phyloP scores from a whole-genome alignment of 2,797 vertebrate species.

The Pygocentrus nattereri region DNA sequence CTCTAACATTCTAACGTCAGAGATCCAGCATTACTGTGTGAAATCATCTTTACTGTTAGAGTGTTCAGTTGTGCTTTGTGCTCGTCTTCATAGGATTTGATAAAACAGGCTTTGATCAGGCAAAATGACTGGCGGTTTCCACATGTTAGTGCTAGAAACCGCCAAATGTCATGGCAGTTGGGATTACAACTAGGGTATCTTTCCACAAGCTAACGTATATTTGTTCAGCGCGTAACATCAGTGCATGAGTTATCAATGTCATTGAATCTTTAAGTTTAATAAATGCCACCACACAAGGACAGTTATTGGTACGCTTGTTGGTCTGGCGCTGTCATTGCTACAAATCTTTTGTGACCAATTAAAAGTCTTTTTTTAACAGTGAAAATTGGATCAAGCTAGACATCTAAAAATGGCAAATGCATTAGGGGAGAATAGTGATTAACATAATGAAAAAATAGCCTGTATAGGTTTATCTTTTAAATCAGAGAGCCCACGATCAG shows the following conservation, averaged over 20 bases:
- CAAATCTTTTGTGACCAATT: slow-evolving; percentile 76
- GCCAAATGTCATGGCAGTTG: not conserved
- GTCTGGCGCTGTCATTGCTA: slow-evolving; percentile 67
- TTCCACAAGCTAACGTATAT: not conserved
- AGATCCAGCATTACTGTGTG: too few species aligned
- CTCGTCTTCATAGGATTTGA: not conserved
- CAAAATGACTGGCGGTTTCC: not conserved
- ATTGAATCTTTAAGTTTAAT: slow-evolving; percentile 67
- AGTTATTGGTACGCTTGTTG: slow-evolving; percentile 69
- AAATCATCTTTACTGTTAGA: too few species aligned
- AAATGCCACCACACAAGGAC: slow-evolving; percentile 75
- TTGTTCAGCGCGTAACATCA: not conserved
- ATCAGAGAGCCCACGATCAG: slow-evolving; percentile 81
- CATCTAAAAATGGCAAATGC: slow-evolving; percentile 79
- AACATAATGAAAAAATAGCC: slow-evolving; percentile 82
- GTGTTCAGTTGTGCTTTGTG: not conserved
- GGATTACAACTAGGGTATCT: not conserved
- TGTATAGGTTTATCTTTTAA: slow-evolving; percentile 81
- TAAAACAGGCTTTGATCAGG: not conserved
- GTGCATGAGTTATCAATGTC: not conserved
- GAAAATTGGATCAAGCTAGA: slow-evolving; percentile 75
- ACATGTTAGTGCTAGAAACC: not conserved
- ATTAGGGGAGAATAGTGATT: slow-evolving; percentile 81
- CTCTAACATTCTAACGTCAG: too few species aligned
- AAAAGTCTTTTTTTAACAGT: slow-evolving; percentile 72